phyloP scores from a whole-genome alignment of 2,888 invertebrate genomes.

The Catocala fraxini region DNA sequence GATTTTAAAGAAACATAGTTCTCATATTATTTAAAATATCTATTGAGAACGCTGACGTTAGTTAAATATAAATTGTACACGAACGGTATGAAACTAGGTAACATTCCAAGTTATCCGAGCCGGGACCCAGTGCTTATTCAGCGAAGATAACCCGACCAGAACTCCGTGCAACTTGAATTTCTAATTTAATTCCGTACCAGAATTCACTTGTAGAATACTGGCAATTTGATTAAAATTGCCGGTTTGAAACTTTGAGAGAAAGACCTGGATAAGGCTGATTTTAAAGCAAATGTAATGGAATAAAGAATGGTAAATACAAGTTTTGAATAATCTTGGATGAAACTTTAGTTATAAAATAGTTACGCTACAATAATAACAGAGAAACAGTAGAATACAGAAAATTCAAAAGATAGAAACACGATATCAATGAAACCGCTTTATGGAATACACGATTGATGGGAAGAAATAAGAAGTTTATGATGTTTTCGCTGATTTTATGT shows the following conservation, averaged over 20 bases:
- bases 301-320: neutral
- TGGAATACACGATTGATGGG: conserved; percentile 19
- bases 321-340: neutral
- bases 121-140: conserved; percentile 50
- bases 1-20: no score
- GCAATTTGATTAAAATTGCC: conserved; percentile 42
- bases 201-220: conserved; percentile 44
- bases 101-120: conserved; percentile 33
- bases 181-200: conserved; percentile 62
- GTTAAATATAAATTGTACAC: conserved; percentile 12
- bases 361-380: conserved; percentile 12
- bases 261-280: neutral
- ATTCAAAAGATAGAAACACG: conserved; percentile 11
- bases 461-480: conserved; percentile 41
- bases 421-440: conserved; percentile 27
- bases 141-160: conserved; percentile 52
- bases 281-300: conserved; percentile 6
- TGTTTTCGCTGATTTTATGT: conserved; percentile 42
- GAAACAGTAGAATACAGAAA: conserved; percentile 10
- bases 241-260: conserved; percentile 26
- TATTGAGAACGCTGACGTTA: neutral
- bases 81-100: conserved; percentile 40
- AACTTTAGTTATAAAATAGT: conserved; percentile 7
- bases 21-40: neutral
- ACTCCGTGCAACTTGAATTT: conserved; percentile 58